These are phyloP conservation scores for Himalopsyche kuldschensis DNA, from an alignment of 2,888 invertebrate genomes.

Conservation along the genomic window DNA sequence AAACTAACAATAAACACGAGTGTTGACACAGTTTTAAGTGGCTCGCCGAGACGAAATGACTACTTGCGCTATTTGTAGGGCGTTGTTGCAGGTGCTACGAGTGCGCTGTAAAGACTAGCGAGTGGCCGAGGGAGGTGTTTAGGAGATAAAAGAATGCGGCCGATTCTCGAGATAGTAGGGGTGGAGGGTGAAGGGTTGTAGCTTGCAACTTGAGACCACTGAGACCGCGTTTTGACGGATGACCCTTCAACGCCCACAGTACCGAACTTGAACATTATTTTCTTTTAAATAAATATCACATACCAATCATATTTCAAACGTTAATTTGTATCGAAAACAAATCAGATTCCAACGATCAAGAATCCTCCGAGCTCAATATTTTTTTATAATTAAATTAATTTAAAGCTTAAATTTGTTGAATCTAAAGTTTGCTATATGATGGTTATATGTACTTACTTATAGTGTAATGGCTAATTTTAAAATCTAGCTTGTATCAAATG, in stretches of 20 bases:
- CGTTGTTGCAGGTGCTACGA: background rate
- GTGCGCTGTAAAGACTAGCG: background rate
- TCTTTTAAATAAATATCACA: background rate
- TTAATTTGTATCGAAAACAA: no score
- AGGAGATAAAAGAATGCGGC: background rate
- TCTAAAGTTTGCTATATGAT: no score
- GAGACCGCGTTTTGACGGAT: slow-evolving; percentile 20
- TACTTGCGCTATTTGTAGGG: background rate
- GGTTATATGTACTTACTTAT: no score
- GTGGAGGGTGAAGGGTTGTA: background rate
- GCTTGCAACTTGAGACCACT: slow-evolving; percentile 25
- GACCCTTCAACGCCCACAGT: slow-evolving; percentile 4
- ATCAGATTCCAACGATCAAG: no score
- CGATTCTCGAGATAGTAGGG: background rate
- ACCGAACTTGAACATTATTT: background rate
- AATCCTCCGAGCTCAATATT: no score
- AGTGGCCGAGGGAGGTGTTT: background rate
- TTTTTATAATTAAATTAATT: no score
- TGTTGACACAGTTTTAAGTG: background rate
- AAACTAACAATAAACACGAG: no score
- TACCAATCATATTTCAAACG: no score
- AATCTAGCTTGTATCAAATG: no score
- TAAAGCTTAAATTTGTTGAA: no score
- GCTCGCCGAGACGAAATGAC: background rate
- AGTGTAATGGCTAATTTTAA: no score